These are phyloP conservation scores for Jordanella pulchra DNA, from an alignment of 2,797 vertebrate species.

Conservation along the genomic window DNA sequence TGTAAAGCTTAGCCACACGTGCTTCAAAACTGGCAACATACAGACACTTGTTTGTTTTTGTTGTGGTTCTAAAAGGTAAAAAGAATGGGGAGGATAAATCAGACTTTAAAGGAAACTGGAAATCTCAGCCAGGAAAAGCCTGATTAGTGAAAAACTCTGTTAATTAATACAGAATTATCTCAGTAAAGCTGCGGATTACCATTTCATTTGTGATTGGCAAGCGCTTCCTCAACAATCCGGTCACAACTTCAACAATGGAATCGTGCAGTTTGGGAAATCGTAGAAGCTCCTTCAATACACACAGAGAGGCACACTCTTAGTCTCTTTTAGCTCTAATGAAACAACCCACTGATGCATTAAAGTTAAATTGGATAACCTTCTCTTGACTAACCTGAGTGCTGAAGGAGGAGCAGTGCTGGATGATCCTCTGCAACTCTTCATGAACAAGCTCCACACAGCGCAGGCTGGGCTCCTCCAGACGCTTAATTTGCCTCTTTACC, in stretches of 20 bases:
- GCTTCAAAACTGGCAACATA: neutral
- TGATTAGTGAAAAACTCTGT: neutral
- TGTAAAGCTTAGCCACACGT: neutral
- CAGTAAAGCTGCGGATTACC: conserved; percentile 66
- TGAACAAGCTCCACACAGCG: conserved; percentile 87
- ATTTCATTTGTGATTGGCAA: conserved; percentile 86
- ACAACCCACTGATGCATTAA: conserved; percentile 7
- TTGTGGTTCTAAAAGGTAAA: neutral
- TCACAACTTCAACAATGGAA: conserved; percentile 87
- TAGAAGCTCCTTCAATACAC: conserved; percentile 79
- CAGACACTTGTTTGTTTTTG: neutral
- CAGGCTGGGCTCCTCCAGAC: conserved; percentile 84
- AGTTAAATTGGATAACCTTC: neutral
- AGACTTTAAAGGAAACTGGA: neutral
- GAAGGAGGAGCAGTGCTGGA: conserved; percentile 84
- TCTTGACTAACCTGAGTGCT: conserved; percentile 79
- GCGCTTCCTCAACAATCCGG: conserved; percentile 82
- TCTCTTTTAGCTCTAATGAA: conserved; percentile 5
- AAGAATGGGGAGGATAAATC: neutral
- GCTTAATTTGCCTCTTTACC: conserved; percentile 87
- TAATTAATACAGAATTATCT: conserved; percentile 20
- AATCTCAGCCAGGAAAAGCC: neutral
- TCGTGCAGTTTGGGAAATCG: conserved; percentile 87
- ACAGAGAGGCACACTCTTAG: conserved; percentile 26
- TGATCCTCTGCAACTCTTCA: conserved; percentile 86